A percentile compares a stretch with the other conserved stretches of the same genome.
Conservation (phyloP, 2,113 vertebrate species). For the Etheostoma cragini region DNA sequence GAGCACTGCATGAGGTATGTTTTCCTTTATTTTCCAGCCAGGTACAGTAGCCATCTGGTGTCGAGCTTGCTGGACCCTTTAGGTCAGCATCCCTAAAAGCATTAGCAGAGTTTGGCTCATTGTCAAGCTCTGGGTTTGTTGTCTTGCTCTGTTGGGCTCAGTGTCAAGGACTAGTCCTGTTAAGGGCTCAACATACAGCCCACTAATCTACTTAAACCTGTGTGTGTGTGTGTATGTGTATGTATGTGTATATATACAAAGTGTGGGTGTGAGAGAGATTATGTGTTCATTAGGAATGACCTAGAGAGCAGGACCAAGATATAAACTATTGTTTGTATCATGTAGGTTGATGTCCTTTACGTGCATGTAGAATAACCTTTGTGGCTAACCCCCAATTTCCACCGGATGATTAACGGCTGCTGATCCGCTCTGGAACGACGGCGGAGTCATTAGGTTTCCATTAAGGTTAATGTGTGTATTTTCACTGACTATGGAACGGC, state of each 20-base stretch:
- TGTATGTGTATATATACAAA: neutral
- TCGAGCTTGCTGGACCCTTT: neutral
- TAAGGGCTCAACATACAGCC: constrained; percentile 49
- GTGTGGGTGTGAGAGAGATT: constrained; percentile 1
- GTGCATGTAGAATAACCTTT: neutral
- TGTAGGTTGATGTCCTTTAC: neutral
- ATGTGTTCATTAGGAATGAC: constrained; percentile 16
- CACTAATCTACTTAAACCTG: constrained; percentile 66
- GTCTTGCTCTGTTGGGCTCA: constrained; percentile 25
- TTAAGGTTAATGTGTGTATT: no score
- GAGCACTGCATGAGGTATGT: no score
- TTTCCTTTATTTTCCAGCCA: neutral
- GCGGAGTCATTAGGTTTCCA: no score
- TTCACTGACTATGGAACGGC: no score
- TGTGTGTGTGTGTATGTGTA: constrained; percentile 3
- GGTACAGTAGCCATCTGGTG: neutral
- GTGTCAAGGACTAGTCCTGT: constrained; percentile 53
- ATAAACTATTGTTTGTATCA: constrained; percentile 17
- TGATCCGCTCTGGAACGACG: no score
- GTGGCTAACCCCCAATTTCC: neutral
- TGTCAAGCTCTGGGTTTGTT: constrained; percentile 24
- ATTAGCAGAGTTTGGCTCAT: constrained; percentile 26
- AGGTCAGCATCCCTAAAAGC: constrained; percentile 20
- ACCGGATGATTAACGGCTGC: no score
- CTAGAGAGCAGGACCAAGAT: neutral